A percentile compares a stretch with the other conserved stretches of the same genome.
Conservation (phyloP, 2,888 invertebrate species). For the Epinotia ramella region DNA sequence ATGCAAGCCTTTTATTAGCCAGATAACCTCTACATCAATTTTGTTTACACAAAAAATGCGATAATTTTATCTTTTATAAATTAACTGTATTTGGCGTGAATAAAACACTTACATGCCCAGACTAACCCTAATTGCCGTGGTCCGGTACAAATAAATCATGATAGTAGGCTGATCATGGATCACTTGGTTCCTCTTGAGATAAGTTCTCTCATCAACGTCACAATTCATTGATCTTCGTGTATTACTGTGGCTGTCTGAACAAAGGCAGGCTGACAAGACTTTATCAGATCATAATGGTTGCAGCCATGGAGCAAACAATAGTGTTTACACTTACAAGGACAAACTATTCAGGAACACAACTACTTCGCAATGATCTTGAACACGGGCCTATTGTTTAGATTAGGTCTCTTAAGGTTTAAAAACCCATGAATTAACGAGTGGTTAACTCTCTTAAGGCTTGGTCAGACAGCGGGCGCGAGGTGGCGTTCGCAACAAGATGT, state of each 20-base stretch:
- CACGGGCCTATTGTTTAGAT: constrained; percentile 59
- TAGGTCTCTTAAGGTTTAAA: constrained; percentile 44
- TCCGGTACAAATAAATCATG: no score
- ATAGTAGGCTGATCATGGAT: background rate
- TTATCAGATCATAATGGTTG: constrained; percentile 75
- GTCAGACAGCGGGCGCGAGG: no score
- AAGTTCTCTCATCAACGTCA: background rate
- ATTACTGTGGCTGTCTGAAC: constrained; percentile 51
- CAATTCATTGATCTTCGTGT: constrained; percentile 11
- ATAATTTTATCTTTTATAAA: no score
- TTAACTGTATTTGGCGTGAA: no score
- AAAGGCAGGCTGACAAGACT: constrained; percentile 65
- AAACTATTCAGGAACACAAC: constrained; percentile 56
- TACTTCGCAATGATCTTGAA: constrained; percentile 62
- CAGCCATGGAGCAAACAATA: constrained; percentile 80
- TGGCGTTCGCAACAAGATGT: no score
- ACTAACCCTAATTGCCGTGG: no score
- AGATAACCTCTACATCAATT: background rate
- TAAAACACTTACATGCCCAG: no score
- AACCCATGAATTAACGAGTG: constrained; percentile 1
- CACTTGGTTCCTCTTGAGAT: background rate
- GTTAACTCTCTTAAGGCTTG: background rate
- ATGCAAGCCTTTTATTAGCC: background rate
- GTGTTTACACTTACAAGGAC: constrained; percentile 81
- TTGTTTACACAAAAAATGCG: background rate